Conservation (phyloP, 1,140 invertebrate species). For the Colletes latitarsis region DNA sequence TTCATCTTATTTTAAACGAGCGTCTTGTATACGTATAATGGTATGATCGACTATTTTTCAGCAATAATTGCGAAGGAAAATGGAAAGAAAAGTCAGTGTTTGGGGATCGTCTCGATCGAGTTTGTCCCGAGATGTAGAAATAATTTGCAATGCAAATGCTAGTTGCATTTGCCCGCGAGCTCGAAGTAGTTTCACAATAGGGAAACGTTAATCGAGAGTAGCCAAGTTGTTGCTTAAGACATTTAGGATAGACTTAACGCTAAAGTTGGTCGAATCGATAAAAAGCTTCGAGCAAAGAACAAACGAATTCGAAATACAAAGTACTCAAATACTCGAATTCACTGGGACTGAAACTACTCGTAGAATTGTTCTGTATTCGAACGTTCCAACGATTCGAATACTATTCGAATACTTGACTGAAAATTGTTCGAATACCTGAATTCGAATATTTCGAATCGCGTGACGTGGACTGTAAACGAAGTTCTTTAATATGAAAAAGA, state of each 20-base stretch:
- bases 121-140: constrained; percentile 19
- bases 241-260: constrained; percentile 24
- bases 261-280: constrained; percentile 21
- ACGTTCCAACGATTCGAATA: too few species aligned
- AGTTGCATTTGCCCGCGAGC: not conserved
- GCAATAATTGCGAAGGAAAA: not conserved
- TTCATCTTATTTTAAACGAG: too few species aligned
- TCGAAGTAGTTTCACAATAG: constrained; percentile 9
- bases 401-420: too few species aligned
- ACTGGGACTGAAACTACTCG: not conserved
- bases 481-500: too few species aligned
- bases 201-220: constrained; percentile 17
- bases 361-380: too few species aligned
- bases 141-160: not conserved
- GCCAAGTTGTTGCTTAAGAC: constrained; percentile 31
- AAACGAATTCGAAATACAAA: not conserved
- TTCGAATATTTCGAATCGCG: too few species aligned
- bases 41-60: too few species aligned
- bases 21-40: too few species aligned
- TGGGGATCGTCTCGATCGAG: constrained; percentile 42
- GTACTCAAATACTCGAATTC: not conserved
- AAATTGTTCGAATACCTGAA: too few species aligned
- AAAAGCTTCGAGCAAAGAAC: not conserved
- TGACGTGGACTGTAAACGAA: too few species aligned
- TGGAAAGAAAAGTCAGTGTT: constrained; percentile 4